A percentile compares a stretch with the other conserved stretches of the same genome.
Conservation (phyloP, 2,888 invertebrate species). For the Neoaliturus tenellus region DNA sequence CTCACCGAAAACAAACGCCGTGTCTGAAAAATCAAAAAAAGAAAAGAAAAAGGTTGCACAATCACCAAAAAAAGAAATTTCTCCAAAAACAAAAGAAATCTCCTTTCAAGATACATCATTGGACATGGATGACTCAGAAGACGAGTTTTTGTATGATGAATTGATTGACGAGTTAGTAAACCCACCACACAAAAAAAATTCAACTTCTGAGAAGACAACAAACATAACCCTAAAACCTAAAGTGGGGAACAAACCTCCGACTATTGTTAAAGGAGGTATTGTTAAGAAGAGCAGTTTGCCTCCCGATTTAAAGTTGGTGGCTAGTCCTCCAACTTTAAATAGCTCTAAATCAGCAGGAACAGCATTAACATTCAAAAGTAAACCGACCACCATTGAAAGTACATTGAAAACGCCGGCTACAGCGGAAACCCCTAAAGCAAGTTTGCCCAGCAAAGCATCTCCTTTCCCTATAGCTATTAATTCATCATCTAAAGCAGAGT, state of each 20-base stretch:
- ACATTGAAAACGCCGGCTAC: not conserved
- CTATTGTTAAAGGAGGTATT: conserved; percentile 36
- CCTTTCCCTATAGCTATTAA: conserved; percentile 17
- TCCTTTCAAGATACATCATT: not conserved
- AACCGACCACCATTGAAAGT: not conserved
- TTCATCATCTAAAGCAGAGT: not conserved
- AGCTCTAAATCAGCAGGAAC: not conserved
- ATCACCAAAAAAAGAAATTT: not conserved
- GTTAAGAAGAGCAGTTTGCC: conserved; percentile 34
- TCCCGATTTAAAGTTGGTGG: conserved; percentile 14
- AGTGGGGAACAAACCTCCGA: conserved; percentile 32
- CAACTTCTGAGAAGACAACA: not conserved
- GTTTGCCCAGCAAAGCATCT: conserved; percentile 23
- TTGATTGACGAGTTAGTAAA: conserved; percentile 32
- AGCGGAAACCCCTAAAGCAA: not conserved
- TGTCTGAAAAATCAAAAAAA: not conserved
- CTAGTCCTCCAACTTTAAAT: not conserved
- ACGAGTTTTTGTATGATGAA: conserved; percentile 43
- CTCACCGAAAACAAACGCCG: not conserved
- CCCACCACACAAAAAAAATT: not conserved
- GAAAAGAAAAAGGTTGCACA: no score
- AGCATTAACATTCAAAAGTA: not conserved
- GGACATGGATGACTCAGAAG: not conserved
- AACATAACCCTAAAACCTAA: conserved; percentile 42
- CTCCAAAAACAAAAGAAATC: not conserved